Evolutionary conservation across 2,797 vertebrate genomes (phyloP).

Genomic region (Channa striata): DNA sequence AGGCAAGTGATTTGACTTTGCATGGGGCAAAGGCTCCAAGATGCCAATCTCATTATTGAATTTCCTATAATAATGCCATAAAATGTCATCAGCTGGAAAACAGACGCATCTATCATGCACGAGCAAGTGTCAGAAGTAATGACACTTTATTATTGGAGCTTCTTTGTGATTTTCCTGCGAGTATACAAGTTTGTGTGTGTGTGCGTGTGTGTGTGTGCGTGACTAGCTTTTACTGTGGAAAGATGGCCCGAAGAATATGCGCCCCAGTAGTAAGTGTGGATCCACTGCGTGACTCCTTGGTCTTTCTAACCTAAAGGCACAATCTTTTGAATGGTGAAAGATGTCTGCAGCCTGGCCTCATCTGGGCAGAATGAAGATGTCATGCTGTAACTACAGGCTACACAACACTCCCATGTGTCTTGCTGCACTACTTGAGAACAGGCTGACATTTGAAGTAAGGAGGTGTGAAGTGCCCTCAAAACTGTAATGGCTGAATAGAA

Average conservation of each 20-base stretch:
- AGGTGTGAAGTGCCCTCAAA: constrained; percentile 42
- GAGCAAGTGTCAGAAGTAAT: constrained; percentile 77
- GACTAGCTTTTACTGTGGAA: constrained; percentile 34
- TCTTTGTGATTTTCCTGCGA: constrained; percentile 51
- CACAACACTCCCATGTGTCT: constrained; percentile 36
- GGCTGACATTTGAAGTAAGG: constrained; percentile 68
- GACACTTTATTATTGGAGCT: constrained; percentile 75
- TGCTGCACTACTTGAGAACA: constrained; percentile 40
- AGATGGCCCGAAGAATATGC: constrained; percentile 14
- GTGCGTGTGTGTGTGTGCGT: background rate
- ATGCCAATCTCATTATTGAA: constrained; percentile 83
- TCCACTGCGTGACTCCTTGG: constrained; percentile 14
- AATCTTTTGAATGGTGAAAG: constrained; percentile 44
- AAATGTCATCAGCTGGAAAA: constrained; percentile 79
- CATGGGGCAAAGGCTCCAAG: constrained; percentile 67
- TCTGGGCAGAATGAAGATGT: constrained; percentile 49
- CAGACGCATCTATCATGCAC: constrained; percentile 78
- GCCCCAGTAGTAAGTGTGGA: constrained; percentile 11
- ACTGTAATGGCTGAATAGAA: constrained; percentile 45
- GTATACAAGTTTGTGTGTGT: constrained; percentile 48
- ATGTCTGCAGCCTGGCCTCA: constrained; percentile 36
- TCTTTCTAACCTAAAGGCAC: constrained; percentile 47
- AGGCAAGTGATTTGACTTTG: constrained; percentile 83
- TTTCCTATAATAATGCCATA: constrained; percentile 82
- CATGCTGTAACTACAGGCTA: constrained; percentile 52